phyloP scores from a whole-genome alignment of 2,797 vertebrate genomes.

The Rachycentron canadum region DNA sequence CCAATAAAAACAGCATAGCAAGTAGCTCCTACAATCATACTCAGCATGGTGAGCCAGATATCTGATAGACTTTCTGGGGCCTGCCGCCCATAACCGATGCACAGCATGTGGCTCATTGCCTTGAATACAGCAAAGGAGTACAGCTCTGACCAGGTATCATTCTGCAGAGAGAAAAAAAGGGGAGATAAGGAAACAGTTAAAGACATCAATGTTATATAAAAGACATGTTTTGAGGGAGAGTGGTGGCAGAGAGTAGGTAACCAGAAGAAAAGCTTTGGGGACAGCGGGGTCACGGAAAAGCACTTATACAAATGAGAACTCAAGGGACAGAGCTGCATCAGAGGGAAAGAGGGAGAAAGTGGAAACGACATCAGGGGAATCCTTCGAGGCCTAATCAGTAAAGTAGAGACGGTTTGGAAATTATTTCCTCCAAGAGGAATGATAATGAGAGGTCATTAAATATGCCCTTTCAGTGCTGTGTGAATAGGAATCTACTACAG shows the following conservation, averaged over 20 bases:
- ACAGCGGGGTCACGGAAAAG: constrained; percentile 58
- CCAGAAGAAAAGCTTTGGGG: constrained; percentile 40
- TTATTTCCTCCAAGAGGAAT: constrained; percentile 74
- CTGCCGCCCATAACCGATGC: constrained; percentile 95
- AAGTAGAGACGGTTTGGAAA: constrained; percentile 70
- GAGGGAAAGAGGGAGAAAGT: constrained; percentile 57
- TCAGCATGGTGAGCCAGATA: constrained; percentile 98
- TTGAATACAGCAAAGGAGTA: constrained; percentile 98
- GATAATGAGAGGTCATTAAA: constrained; percentile 81
- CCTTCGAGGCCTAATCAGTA: constrained; percentile 79
- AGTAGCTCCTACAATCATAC: constrained; percentile 97
- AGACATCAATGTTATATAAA: constrained; percentile 40
- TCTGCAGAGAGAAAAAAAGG: constrained; percentile 83
- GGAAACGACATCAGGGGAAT: constrained; percentile 69
- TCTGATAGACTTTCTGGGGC: constrained; percentile 95
- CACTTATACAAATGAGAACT: constrained; percentile 75
- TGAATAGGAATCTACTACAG: constrained; percentile 50
- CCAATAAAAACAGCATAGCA: constrained; percentile 98
- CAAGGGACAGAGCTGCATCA: constrained; percentile 62
- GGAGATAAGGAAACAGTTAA: constrained; percentile 45
- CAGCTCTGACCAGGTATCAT: constrained; percentile 96
- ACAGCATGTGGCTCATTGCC: constrained; percentile 99
- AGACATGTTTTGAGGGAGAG: constrained; percentile 19
- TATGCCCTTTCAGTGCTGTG: constrained; percentile 71
- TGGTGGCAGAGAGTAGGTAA: constrained; percentile 14